A percentile compares a stretch with the other conserved stretches of the same genome.
Evolutionary conservation across 2,888 invertebrate species (phyloP).

Genomic region (Lathronympha strigana): DNA sequence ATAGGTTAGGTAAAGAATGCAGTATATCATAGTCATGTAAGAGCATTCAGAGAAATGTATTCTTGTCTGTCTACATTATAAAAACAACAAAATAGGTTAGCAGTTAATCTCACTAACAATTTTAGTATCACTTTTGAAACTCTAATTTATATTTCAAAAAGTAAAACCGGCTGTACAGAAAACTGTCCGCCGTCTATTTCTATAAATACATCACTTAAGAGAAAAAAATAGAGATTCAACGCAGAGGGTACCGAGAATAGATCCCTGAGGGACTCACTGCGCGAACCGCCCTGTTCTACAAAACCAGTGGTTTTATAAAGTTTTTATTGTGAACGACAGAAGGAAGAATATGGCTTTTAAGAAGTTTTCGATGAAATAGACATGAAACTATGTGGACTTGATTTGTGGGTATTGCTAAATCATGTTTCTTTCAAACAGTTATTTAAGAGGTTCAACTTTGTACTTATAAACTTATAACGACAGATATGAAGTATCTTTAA

Average conservation of each 20-base stretch:
- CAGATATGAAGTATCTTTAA: background rate
- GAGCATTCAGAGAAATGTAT: background rate
- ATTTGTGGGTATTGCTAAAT: constrained; percentile 31
- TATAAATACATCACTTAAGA: constrained; percentile 79
- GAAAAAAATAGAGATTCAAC: constrained; percentile 65
- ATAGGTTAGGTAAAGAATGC: background rate
- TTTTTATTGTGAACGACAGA: constrained; percentile 37
- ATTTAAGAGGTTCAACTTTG: background rate
- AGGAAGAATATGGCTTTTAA: constrained; percentile 33
- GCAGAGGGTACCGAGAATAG: constrained; percentile 77
- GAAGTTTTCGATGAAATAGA: constrained; percentile 37
- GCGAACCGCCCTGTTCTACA: constrained; percentile 65
- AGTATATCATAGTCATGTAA: background rate
- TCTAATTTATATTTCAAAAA: constrained; percentile 25
- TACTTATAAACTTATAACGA: background rate
- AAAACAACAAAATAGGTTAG: background rate
- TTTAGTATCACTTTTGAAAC: constrained; percentile 1
- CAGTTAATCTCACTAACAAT: background rate
- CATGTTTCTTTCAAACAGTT: constrained; percentile 14
- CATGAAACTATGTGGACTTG: constrained; percentile 23
- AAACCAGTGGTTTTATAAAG: constrained; percentile 36
- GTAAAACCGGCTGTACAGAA: constrained; percentile 31
- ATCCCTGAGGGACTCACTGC: constrained; percentile 80
- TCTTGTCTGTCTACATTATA: background rate
- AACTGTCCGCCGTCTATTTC: constrained; percentile 64